Conservation (phyloP, 1,140 invertebrate species). For the Magallana angulata region DNA sequence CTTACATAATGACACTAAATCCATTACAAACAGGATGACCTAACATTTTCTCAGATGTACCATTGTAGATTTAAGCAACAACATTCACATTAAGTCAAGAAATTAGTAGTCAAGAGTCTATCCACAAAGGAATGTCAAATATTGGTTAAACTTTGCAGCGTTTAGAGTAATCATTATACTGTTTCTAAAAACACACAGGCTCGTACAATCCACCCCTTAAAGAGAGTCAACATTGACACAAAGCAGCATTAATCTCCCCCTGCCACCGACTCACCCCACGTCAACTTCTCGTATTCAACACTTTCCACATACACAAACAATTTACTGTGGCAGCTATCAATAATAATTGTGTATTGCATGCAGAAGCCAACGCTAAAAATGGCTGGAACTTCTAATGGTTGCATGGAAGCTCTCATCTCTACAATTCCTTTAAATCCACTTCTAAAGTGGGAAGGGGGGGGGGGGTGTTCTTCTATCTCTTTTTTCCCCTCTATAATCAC, state of each 20-base stretch:
- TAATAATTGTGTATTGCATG: conserved; percentile 13
- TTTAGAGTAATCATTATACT: neutral
- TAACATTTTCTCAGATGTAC: neutral
- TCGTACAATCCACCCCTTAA: neutral
- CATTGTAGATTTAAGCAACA: neutral
- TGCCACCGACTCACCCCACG: conserved; percentile 10
- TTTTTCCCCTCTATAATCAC: no score
- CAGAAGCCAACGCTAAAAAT: neutral
- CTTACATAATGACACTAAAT: neutral
- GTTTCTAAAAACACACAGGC: neutral
- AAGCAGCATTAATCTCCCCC: neutral
- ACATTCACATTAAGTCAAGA: neutral
- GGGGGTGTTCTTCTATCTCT: no score
- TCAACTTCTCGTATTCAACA: neutral
- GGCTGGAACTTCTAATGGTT: neutral
- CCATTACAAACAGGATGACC: neutral
- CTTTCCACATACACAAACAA: neutral
- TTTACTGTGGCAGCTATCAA: conserved; percentile 10
- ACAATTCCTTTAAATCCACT: no score
- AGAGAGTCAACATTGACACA: conserved; percentile 20
- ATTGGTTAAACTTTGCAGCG: neutral
- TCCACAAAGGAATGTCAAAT: neutral
- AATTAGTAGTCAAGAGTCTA: conserved; percentile 22
- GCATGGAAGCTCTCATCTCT: no score
- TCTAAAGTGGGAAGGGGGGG: no score